Evolutionary conservation across 2,888 invertebrate genomes (phyloP).

Genomic region (Eristalinus aeneus): DNA sequence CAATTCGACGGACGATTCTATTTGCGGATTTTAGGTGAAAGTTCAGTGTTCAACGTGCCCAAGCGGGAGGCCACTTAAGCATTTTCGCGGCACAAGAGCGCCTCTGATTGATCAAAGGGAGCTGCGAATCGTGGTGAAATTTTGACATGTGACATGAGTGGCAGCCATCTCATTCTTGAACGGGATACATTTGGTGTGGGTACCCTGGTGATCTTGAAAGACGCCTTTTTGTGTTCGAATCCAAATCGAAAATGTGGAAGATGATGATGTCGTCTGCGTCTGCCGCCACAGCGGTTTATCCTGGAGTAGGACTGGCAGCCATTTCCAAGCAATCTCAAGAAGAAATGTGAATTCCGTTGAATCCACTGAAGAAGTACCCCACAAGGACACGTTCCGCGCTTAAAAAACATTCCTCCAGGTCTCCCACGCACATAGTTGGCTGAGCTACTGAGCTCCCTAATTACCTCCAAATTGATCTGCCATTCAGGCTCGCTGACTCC

Average conservation of each 20-base stretch:
- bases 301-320: too few relatives aligned
- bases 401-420: background rate
- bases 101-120: background rate
- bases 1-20: conserved; percentile 14
- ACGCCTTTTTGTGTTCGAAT: too few relatives aligned
- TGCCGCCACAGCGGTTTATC: too few relatives aligned
- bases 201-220: too few relatives aligned
- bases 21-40: conserved; percentile 50
- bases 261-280: too few relatives aligned
- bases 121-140: background rate
- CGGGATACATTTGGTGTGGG: background rate
- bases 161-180: background rate
- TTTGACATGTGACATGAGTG: background rate
- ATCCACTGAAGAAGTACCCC: too few relatives aligned
- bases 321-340: too few relatives aligned
- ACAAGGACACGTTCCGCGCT: too few relatives aligned
- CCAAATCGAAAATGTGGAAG: too few relatives aligned
- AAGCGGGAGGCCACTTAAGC: background rate
- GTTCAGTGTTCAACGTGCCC: conserved; percentile 30
- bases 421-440: background rate
- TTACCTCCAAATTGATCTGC: background rate
- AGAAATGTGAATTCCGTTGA: too few relatives aligned
- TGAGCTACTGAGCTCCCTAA: background rate
- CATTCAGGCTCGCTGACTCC: background rate
- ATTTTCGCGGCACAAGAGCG: background rate